Evolutionary conservation across 1,140 invertebrate genomes (phyloP).

Genomic region (Chironomus tepperi): DNA sequence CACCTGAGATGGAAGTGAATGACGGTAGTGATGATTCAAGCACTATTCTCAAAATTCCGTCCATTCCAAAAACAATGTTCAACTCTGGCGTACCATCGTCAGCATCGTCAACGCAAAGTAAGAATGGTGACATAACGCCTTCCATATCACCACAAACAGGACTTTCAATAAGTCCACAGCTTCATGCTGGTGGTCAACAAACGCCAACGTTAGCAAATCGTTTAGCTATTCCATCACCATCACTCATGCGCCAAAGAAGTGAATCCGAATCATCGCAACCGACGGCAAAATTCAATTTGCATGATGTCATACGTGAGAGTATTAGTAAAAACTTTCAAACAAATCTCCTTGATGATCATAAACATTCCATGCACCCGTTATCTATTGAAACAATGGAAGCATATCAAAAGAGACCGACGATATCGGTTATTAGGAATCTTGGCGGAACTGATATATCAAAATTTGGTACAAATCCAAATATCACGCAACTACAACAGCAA

Average conservation of each 20-base stretch:
- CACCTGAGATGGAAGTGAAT: slow-evolving; percentile 41
- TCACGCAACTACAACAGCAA: slow-evolving; percentile 31
- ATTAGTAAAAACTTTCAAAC: slow-evolving; percentile 34
- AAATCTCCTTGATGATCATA: slow-evolving; percentile 81
- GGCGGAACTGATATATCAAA: slow-evolving; percentile 47
- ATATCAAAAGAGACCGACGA: slow-evolving; percentile 40
- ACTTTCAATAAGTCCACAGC: slow-evolving; percentile 38
- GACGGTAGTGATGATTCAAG: slow-evolving; percentile 47
- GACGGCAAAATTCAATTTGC: not conserved
- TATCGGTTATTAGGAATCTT: slow-evolving; percentile 48
- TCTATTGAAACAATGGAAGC: slow-evolving; percentile 26
- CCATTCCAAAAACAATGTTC: slow-evolving; percentile 65
- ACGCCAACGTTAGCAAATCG: not conserved
- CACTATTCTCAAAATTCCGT: slow-evolving; percentile 85
- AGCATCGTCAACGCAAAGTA: slow-evolving; percentile 35
- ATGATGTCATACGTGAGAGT: slow-evolving; percentile 13
- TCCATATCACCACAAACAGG: slow-evolving; percentile 13
- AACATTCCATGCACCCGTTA: slow-evolving; percentile 54
- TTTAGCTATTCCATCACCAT: slow-evolving; percentile 1
- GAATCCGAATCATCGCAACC: slow-evolving; percentile 1
- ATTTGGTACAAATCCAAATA: slow-evolving; percentile 41
- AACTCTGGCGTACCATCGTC: slow-evolving; percentile 41
- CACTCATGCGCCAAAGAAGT: not conserved
- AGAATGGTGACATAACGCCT: slow-evolving; percentile 42
- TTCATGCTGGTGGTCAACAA: not conserved